Conservation (phyloP, 2,888 invertebrate species). For the Linhomoeus sp. region DNA sequence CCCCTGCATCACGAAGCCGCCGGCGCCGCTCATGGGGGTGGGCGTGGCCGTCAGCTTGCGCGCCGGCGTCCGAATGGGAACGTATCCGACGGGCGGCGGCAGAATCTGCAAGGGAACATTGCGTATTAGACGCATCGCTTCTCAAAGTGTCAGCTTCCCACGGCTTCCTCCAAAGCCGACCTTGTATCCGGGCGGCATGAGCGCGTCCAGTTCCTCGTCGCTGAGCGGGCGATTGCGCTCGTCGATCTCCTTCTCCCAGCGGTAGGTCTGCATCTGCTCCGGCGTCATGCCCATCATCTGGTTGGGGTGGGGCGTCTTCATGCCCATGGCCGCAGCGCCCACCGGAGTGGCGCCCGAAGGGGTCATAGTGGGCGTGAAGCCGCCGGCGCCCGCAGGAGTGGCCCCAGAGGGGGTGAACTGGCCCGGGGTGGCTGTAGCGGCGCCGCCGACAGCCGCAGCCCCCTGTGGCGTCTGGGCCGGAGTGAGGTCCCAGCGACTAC, state of each 20-base stretch:
- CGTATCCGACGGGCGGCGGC: conserved; percentile 80
- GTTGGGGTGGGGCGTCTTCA: conserved; percentile 89
- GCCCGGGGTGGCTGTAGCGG: conserved; percentile 40
- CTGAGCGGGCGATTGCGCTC: conserved; percentile 85
- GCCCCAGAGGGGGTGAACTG: conserved; percentile 34
- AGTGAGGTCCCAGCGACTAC: conserved; percentile 97
- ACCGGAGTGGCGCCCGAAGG: conserved; percentile 35
- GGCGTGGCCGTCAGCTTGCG: conserved; percentile 93
- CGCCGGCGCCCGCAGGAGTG: conserved; percentile 8
- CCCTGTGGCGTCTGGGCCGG: conserved; percentile 42
- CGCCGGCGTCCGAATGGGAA: conserved; percentile 89
- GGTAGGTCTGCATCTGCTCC: conserved; percentile 68
- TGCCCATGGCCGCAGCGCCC: conserved; percentile 75
- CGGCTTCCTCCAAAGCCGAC: no score
- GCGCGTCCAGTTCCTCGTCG: conserved; percentile 86
- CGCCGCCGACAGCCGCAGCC: conserved; percentile 15
- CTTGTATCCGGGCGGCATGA: conserved; percentile 97
- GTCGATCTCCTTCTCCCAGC: conserved; percentile 96
- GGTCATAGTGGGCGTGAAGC: conserved; percentile 27
- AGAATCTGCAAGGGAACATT: conserved; percentile 35
- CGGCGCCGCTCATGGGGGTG: conserved; percentile 52
- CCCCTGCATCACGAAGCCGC: conserved; percentile 71
- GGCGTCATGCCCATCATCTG: conserved; percentile 89
- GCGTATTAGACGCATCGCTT: no score
- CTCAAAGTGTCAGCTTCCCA: not conserved